Evolutionary conservation across 2,888 invertebrate genomes (phyloP).

Genomic region (Andrena bicolor): DNA sequence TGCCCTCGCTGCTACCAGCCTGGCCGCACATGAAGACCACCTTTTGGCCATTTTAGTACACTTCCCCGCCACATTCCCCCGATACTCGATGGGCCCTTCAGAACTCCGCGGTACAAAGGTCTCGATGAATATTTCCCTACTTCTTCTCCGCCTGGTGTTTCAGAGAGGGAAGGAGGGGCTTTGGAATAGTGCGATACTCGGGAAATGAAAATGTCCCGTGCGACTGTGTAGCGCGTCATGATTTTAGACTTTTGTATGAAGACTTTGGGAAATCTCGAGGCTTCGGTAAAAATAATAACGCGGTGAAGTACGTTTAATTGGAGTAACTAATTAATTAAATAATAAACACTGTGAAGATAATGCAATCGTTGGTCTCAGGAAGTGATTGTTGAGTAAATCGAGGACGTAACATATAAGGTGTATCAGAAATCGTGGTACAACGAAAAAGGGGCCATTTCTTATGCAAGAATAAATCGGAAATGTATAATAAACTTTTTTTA

Average conservation of each 20-base stretch:
- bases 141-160: background rate
- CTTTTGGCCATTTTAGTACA: slow-evolving; percentile 32
- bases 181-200: background rate
- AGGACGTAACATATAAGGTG: no score
- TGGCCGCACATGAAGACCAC: slow-evolving; percentile 16
- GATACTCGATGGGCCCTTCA: slow-evolving; percentile 45
- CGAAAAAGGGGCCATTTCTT: no score
- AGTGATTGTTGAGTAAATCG: no score
- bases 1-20: slow-evolving; percentile 16
- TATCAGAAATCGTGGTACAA: no score
- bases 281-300: no score
- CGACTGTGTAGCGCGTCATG: background rate
- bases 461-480: no score
- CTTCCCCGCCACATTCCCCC: slow-evolving; percentile 19
- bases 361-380: no score
- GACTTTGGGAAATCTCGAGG: background rate
- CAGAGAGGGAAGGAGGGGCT: background rate
- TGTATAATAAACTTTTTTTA: no score
- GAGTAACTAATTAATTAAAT: no score
- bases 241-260: background rate
- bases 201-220: background rate
- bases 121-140: slow-evolving; percentile 36
- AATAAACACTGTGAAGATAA: no score
- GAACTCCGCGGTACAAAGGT: slow-evolving; percentile 28
- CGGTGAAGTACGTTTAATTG: no score